Conservation (phyloP, 30 jellyfish, hydroid and myxozoan genomes). For the Clytia hemisphaerica region DNA sequence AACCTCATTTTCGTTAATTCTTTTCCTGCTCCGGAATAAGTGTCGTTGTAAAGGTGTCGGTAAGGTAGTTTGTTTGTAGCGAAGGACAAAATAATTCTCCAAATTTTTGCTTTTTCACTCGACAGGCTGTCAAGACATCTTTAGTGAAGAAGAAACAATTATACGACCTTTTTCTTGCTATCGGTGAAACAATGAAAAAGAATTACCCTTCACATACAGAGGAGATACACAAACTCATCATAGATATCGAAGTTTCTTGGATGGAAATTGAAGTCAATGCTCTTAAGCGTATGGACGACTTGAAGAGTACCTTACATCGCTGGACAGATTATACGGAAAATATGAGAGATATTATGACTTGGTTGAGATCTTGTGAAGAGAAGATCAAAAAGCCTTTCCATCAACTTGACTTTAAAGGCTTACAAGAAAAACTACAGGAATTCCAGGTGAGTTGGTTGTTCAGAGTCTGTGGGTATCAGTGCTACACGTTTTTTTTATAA, state of each 20-base stretch:
- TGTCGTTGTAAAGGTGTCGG: too few relatives aligned
- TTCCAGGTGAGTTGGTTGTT: constrained; percentile 49
- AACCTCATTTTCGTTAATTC: neutral
- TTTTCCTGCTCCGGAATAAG: neutral
- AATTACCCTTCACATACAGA: neutral
- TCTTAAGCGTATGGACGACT: constrained; percentile 10
- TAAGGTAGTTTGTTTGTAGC: too few relatives aligned
- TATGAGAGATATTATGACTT: constrained; percentile 61
- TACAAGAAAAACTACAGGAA: constrained; percentile 34
- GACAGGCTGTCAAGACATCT: neutral
- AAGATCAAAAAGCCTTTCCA: constrained; percentile 50
- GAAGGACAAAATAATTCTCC: too few relatives aligned
- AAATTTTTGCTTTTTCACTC: too few relatives aligned
- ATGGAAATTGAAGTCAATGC: constrained; percentile 2
- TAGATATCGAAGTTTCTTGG: constrained; percentile 34
- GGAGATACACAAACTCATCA: neutral
- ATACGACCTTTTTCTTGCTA: neutral
- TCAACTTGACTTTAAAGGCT: constrained; percentile 26
- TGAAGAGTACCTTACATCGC: constrained; percentile 39
- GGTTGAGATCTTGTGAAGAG: constrained; percentile 75
- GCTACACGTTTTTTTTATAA: neutral
- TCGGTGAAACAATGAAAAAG: neutral
- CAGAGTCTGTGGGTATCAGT: too few relatives aligned
- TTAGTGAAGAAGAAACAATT: neutral
- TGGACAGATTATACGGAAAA: constrained; percentile 93